Percentiles rank a stretch among this genome's conserved stretches.
Conservation (phyloP, 2,888 invertebrate species). For the Apamea anceps region DNA sequence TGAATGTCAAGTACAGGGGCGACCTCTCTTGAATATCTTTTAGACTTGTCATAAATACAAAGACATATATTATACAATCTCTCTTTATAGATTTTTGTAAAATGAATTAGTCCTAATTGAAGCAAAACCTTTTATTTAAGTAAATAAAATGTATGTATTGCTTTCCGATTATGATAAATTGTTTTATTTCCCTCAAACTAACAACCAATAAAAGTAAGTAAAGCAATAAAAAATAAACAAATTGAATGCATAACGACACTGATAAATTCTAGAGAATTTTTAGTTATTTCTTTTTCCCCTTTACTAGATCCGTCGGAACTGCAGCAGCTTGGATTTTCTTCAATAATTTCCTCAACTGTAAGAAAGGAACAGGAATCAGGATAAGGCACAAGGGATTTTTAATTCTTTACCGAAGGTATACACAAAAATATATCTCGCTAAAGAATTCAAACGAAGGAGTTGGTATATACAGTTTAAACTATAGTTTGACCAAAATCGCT, state of each 20-base stretch:
- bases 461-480: too few relatives aligned
- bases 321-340: conserved; percentile 78
- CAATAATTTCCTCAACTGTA: conserved; percentile 79
- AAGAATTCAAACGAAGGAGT: background rate
- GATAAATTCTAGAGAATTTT: background rate
- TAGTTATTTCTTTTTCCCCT: conserved; percentile 40
- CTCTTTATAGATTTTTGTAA: background rate
- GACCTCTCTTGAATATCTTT: conserved; percentile 2
- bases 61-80: background rate
- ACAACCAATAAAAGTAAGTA: background rate
- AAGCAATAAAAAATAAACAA: background rate
- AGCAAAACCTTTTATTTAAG: conserved; percentile 28
- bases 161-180: conserved; percentile 8
- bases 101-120: background rate
- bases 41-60: background rate
- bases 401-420: background rate
- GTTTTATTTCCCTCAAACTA: conserved; percentile 42
- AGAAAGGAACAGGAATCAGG: conserved; percentile 65
- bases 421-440: background rate
- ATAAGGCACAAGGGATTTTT: conserved; percentile 10
- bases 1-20: background rate
- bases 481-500: too few relatives aligned
- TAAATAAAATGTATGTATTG: conserved; percentile 53
- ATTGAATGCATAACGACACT: background rate
- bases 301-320: conserved; percentile 57